Evolutionary conservation across 2,113 vertebrate genomes (phyloP).

Genomic region (Leptosomus discolor): DNA sequence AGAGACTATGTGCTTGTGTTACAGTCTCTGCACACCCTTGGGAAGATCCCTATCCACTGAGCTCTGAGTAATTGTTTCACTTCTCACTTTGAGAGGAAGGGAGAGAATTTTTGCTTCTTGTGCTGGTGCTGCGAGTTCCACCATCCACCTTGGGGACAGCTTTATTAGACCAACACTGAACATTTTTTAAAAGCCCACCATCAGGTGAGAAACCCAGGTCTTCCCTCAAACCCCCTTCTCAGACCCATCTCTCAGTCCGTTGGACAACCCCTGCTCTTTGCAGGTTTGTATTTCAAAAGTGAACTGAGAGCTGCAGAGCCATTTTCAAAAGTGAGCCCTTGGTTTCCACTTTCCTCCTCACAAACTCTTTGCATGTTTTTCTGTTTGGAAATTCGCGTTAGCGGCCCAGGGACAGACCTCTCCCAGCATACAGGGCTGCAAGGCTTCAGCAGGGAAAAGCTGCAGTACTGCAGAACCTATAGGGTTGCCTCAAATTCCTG

Average conservation of each 20-base stretch:
- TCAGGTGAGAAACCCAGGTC: not conserved
- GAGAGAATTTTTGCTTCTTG: not conserved
- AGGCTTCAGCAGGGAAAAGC: not conserved
- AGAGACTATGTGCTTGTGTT: not conserved
- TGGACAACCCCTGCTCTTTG: not conserved
- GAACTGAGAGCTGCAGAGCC: not conserved
- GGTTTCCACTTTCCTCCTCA: not conserved
- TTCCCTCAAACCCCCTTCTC: accelerated
- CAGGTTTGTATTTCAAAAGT: not conserved
- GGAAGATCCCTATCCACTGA: not conserved
- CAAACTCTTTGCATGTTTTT: not conserved
- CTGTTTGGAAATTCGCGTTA: not conserved
- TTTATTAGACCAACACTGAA: not conserved
- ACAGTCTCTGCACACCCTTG: not conserved
- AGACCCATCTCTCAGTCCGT: not conserved
- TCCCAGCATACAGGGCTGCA: not conserved
- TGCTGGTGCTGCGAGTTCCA: not conserved
- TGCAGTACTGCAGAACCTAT: not conserved
- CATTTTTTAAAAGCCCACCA: not conserved
- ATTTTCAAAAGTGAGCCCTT: not conserved
- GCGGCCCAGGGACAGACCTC: not conserved
- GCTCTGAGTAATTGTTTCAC: not conserved
- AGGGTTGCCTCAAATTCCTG: not conserved
- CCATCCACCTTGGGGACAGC: not conserved
- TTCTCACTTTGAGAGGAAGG: not conserved